phyloP scores from a whole-genome alignment of 2,888 invertebrate species.

The Drosophila buzzatii region DNA sequence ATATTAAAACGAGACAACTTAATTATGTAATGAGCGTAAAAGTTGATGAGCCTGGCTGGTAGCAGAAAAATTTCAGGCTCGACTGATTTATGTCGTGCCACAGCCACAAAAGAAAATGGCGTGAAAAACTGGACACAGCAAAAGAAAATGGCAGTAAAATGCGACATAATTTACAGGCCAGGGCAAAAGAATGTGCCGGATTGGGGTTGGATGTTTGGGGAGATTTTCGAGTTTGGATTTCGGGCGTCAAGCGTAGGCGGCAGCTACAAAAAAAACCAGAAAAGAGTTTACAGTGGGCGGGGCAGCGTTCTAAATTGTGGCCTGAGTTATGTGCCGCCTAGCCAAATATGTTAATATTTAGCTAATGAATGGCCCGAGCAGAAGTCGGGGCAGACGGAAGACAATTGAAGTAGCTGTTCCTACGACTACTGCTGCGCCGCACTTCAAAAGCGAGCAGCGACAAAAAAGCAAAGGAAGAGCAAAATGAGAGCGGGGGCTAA shows the following conservation, averaged over 20 bases:
- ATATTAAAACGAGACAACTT: slow-evolving; percentile 66
- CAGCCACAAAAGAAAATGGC: slow-evolving; percentile 44
- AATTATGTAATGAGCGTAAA: slow-evolving; percentile 72
- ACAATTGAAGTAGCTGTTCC: slow-evolving; percentile 70
- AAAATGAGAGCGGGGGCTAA: slow-evolving; percentile 1
- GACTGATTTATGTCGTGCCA: slow-evolving; percentile 64
- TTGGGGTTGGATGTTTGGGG: background rate
- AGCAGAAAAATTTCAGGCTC: slow-evolving; percentile 19
- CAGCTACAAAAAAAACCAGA: slow-evolving; percentile 9
- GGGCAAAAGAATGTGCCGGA: slow-evolving; percentile 33
- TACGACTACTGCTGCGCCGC: slow-evolving; percentile 25
- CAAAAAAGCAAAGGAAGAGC: background rate
- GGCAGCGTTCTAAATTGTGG: slow-evolving; percentile 55
- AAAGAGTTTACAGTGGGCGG: slow-evolving; percentile 39
- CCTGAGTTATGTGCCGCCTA: slow-evolving; percentile 65
- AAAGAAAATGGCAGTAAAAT: slow-evolving; percentile 36
- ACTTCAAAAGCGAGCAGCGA: slow-evolving; percentile 56
- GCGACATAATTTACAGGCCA: slow-evolving; percentile 71
- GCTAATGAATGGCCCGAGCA: slow-evolving; percentile 66
- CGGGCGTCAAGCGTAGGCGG: slow-evolving; percentile 31
- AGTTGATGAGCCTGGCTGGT: slow-evolving; percentile 37
- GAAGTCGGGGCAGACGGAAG: slow-evolving; percentile 29
- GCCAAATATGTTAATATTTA: slow-evolving; percentile 79
- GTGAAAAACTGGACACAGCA: slow-evolving; percentile 48
- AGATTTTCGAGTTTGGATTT: slow-evolving; percentile 2